Evolutionary conservation across 2,113 vertebrate genomes (phyloP), one percentile per base, ranked within the genome.

Genomic region (Strix aluco): DNA sequence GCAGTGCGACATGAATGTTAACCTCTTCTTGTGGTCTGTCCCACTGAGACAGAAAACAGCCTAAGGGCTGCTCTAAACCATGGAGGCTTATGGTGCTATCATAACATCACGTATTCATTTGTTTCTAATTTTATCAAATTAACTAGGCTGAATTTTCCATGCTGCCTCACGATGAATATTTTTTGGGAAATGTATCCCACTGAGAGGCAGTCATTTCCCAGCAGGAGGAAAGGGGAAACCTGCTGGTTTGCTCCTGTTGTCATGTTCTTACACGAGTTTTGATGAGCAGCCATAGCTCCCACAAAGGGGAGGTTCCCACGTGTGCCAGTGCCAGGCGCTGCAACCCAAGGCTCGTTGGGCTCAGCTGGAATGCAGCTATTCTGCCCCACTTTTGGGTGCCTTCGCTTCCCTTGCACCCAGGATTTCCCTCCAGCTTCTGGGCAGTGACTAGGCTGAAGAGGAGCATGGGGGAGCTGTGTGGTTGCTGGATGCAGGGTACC

Each of bases 91-190:
- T 42, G n/a, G 58, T 0, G 0, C 71, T 54, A 38, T 62, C 93
- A 16, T 11, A 90, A 58, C 40, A 42, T 80, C 67, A 46, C 17
- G 13, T 70, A 73, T 70, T 77, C 51, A 90, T 85, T 96, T 92
- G 88, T 77, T 95, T 96, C 71, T 62, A 81, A 93, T 90, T 94
- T 93, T 88, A 90, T 77, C 71, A 30, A 73, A 86, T 77, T 80
- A 81, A 81, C 42, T 51, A 77, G 88, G 82, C 88, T 90, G 52
- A 86, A 75, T 94, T 92, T 94, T 95, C 82, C 21, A 38, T 27
- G 34, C 40, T 86, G 66, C 38, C 46, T 82, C 58, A n/a, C 9
- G 5, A 86, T 52, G 47, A 85, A 38, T 72, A 59, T 36, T 44
- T 82, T 92, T 81, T 75, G 13, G 34, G 80, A 90, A 95, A 82